These are phyloP conservation scores for Heliconius hewitsoni DNA, from an alignment of 1,140 invertebrate genomes.

Conservation along the genomic window DNA sequence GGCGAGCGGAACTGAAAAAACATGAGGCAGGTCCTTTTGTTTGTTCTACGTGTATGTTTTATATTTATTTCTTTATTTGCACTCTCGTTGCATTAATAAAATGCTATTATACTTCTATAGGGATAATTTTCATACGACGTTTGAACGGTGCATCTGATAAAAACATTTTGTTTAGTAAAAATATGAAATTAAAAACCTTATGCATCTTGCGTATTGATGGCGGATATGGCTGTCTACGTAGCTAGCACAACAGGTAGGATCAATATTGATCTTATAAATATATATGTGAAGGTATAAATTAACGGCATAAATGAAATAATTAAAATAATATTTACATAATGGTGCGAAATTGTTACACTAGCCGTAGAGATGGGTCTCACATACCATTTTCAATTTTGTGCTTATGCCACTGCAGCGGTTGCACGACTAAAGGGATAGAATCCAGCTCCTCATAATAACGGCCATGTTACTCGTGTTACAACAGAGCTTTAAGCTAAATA, in stretches of 20 bases:
- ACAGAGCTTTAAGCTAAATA: too few species aligned
- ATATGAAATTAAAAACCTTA: slow-evolving; percentile 12
- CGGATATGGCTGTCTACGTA: not conserved
- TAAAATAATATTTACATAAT: too few species aligned
- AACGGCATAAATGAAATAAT: not conserved
- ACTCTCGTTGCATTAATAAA: slow-evolving; percentile 9
- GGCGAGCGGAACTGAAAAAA: slow-evolving; percentile 54
- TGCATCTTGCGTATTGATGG: slow-evolving; percentile 5
- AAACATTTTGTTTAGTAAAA: slow-evolving; percentile 7
- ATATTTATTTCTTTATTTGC: slow-evolving; percentile 27
- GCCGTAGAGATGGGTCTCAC: too few species aligned
- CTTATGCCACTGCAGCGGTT: too few species aligned
- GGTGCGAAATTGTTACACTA: too few species aligned
- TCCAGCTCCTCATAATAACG: too few species aligned
- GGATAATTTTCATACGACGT: slow-evolving; percentile 13
- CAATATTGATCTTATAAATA: not conserved
- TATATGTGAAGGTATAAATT: not conserved
- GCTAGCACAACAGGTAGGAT: too few species aligned
- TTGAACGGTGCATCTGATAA: slow-evolving; percentile 11
- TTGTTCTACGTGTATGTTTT: slow-evolving; percentile 17
- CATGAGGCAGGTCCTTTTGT: slow-evolving; percentile 44
- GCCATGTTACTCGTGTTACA: too few species aligned
- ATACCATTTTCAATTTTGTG: too few species aligned
- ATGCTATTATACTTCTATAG: slow-evolving; percentile 2
- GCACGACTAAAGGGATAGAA: too few species aligned